Base-by-base conservation (phyloP, 2,888 invertebrate genomes). In the Endotricha flammealis region DNA sequence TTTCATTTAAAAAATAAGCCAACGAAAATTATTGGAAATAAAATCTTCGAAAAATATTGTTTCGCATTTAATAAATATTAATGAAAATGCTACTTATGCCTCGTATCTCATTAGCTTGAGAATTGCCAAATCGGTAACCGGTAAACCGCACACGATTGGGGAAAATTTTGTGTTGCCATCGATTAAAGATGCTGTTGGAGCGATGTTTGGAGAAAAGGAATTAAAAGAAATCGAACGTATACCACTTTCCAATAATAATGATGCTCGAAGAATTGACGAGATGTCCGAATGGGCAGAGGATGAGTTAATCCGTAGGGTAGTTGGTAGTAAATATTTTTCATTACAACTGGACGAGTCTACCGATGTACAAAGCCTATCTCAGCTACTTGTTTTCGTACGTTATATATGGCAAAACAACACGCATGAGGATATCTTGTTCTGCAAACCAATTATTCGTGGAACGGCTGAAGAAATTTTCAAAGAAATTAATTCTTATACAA, bases 171-270 rank as follows among this genome's bases (percentile, higher is more conserved):
- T 25, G 7, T 25, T 25, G 12, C 25, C 25, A 25, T 25, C 25
- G 11, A 25, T 25, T 10, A 25, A 25, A 25, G n/a, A n/a, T n/a
- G n/a, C n/a, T n/a, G n/a, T n/a, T n/a, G n/a, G 23, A 23, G 23
- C 23, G 8, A 29, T 27, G 22, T 24, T 32, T 16, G 23, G 23
- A 17, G 28, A 23, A 25, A 8, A 30, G 36, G 5, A n/a, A 10
- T 20, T 25, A 1, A 12, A 10, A 13, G 7, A 32, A 41, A 32
- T 34, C 30, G 24, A 39, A 27, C 33, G 30, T 27, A 39, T 39
- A 39, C 30, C 39, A 39, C 34, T 39, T 25, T 39, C 33, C 3
- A 27, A 38, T 39, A 39, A 34, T 39, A 34, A 33, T 39, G 39
- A 34, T 33, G 29, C 34, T 12, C 39, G 34, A 39, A 39, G 39